Evolutionary conservation across 2,113 vertebrate species (phyloP), one percentile per base, ranked within the genome.

Genomic region (Mirza zaza): DNA sequence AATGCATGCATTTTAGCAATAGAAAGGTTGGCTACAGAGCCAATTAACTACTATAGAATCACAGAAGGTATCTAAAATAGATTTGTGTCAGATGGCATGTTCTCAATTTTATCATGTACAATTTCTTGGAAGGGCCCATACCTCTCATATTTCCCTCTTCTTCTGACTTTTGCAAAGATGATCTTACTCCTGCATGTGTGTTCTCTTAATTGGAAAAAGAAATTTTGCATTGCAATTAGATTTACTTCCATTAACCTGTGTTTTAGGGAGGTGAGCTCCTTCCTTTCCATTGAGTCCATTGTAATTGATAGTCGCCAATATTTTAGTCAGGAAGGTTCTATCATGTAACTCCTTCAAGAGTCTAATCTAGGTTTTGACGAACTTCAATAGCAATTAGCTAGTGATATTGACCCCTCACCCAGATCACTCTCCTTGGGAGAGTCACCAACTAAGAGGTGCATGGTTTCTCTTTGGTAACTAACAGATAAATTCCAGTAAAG

Each of bases 111-210:
- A 81, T 86, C 71, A 36, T 45, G 70, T 71, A 91, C 2, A 39
- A 97, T 98, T 97, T 97, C 97, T 75, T 83, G 90, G 82, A 48
- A 39, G 45, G 14, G 3, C 17, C 18, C 76, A 96, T 87, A 39
- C 59, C 90, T 94, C 95, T 88, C 73, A 14, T 84, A 92, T 82
- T 98, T 73, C 85, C 59, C 70, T 85, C 90, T 42, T 97, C 91
- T 42, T 97, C 93, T 95, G 97, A 87, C 32, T 42, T 57, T 93
- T 79, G 36, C 92, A 96, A 96, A 82, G 29, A 79, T 83, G 73
- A 94, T 50, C 42, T 76, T 89, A 18, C 95, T 95, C 23, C 39
- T 90, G 45, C 92, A 25, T 92, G 23, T 90, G 39, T 87, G 55
- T 73, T 87, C 27, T 82, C 42, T 95, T 94, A 87, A 90, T 83